Conservation (phyloP, 2,797 vertebrate species). For the Luscinia megarhynchos region DNA sequence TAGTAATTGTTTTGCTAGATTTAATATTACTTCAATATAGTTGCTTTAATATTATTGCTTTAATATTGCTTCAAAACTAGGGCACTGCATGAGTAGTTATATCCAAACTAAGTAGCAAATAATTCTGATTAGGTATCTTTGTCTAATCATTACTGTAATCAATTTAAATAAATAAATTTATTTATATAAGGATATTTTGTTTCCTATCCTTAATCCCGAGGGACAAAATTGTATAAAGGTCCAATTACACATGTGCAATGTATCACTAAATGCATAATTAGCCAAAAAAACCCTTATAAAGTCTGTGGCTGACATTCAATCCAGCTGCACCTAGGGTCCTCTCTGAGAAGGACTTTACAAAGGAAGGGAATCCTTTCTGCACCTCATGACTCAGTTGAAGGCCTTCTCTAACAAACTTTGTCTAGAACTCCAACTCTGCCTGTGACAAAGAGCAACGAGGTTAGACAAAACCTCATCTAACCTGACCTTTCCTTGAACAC, state of each 20-base stretch:
- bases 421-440: not conserved
- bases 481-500: not conserved
- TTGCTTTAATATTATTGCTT: not conserved
- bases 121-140: not conserved
- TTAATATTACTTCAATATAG: not conserved
- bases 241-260: not conserved
- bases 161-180: not conserved
- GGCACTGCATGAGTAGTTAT: not conserved
- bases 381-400: not conserved
- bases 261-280: not conserved
- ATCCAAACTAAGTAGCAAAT: not conserved
- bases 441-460: not conserved
- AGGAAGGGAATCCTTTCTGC: not conserved
- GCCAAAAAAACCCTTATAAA: not conserved
- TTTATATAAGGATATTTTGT: not conserved
- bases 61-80: not conserved
- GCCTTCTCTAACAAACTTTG: not conserved
- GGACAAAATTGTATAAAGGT: not conserved
- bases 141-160: not conserved
- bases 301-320: not conserved
- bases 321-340: not conserved
- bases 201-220: not conserved
- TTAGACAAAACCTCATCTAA: not conserved
- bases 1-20: not conserved
- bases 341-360: not conserved